A percentile compares a stretch with the other conserved stretches of the same genome.
Conservation (phyloP, 2,888 invertebrate genomes). For the Cataglyphis rosenhaueri region DNA sequence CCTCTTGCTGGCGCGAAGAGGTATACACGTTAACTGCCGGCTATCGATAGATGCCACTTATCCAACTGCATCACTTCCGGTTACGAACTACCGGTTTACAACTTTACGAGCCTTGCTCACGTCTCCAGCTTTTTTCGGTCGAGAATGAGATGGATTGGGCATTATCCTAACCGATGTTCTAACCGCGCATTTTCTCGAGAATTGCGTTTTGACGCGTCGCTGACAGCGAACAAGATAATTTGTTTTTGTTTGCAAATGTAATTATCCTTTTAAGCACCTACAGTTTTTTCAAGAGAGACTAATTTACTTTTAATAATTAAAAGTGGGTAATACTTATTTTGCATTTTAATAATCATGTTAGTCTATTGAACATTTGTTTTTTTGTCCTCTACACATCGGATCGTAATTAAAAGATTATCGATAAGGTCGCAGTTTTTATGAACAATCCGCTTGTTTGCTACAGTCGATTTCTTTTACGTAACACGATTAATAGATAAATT, state of each 20-base stretch:
- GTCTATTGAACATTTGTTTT: background rate
- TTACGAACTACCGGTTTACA: constrained; percentile 80
- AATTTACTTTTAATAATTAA: background rate
- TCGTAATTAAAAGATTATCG: background rate
- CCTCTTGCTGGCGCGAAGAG: constrained; percentile 54
- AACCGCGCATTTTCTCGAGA: background rate
- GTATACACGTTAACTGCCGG: constrained; percentile 76
- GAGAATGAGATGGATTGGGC: constrained; percentile 19
- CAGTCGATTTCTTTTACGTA: background rate
- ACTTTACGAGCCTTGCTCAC: constrained; percentile 79
- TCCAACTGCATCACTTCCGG: constrained; percentile 82
- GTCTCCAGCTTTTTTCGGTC: constrained; percentile 63
- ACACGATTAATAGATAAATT: constrained; percentile 7
- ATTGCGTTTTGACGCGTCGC: constrained; percentile 16
- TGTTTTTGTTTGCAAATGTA: background rate
- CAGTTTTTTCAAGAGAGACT: background rate
- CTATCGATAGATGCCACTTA: constrained; percentile 83
- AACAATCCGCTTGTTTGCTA: background rate
- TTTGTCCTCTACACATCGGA: background rate
- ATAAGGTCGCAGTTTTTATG: constrained; percentile 2
- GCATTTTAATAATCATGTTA: background rate
- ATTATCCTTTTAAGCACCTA: background rate
- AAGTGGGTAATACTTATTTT: background rate
- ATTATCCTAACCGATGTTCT: constrained; percentile 34
- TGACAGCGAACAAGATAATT: background rate